Evolutionary conservation across 2,888 invertebrate species (phyloP).

Genomic region (Drosophila histrio): DNA sequence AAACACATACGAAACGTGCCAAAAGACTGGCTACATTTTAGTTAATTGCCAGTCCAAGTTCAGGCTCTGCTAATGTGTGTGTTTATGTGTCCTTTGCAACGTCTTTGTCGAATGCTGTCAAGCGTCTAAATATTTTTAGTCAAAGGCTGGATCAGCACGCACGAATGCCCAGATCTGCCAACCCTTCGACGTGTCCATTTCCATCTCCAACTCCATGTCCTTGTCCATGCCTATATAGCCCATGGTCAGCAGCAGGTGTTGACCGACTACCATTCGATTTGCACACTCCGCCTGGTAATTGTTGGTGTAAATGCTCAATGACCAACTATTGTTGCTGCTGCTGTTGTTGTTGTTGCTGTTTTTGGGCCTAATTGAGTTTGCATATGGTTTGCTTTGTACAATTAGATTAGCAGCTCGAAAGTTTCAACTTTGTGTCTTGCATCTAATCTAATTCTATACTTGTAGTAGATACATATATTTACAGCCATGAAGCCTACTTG

Average conservation of each 20-base stretch:
- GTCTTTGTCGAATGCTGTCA: conserved; percentile 51
- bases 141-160: conserved; percentile 53
- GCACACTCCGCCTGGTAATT: conserved; percentile 28
- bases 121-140: conserved; percentile 62
- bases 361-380: conserved; percentile 62
- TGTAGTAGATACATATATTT: background rate
- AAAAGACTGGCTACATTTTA: conserved; percentile 48
- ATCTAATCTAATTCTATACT: background rate
- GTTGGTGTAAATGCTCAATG: conserved; percentile 38
- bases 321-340: conserved; percentile 24
- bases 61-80: conserved; percentile 5
- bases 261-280: conserved; percentile 48
- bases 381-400: conserved; percentile 62
- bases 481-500: too few species aligned
- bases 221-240: background rate
- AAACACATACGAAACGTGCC: conserved; percentile 18
- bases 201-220: background rate
- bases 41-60: conserved; percentile 48
- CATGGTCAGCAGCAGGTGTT: conserved; percentile 47
- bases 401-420: conserved; percentile 50
- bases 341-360: conserved; percentile 10
- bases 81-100: conserved; percentile 28
- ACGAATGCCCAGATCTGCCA: conserved; percentile 39
- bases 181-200: background rate
- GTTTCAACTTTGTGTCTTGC: background rate